These are phyloP conservation scores for Falco peregrinus DNA, from an alignment of 2,797 vertebrate species.

Conservation along the genomic window DNA sequence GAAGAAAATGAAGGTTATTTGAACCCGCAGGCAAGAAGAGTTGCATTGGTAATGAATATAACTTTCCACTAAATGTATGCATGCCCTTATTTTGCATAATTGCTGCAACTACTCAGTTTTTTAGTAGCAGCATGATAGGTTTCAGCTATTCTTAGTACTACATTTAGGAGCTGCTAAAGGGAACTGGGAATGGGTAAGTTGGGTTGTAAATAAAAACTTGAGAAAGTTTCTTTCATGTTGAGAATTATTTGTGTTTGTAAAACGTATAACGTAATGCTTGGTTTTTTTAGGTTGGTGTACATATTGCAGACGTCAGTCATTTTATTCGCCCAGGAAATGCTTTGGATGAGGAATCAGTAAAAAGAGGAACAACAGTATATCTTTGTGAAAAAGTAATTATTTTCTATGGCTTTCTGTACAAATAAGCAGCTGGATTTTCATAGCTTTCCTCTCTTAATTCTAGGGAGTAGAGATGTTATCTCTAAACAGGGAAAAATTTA, in stretches of 20 bases:
- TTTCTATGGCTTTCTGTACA: not conserved
- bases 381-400: constrained; percentile 91
- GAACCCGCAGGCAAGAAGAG: not conserved
- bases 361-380: constrained; percentile 95
- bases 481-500: not conserved
- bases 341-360: constrained; percentile 93
- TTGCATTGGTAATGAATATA: not conserved
- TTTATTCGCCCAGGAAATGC: constrained; percentile 97
- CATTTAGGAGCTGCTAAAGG: not conserved
- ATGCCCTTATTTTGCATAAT: not conserved
- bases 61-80: not conserved
- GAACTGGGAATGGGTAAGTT: not conserved
- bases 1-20: not conserved
- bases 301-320: constrained; percentile 97
- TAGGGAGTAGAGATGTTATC: not conserved
- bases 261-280: not conserved
- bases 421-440: not conserved
- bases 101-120: not conserved
- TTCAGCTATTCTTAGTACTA: not conserved
- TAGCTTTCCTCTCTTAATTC: not conserved
- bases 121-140: not conserved
- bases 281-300: constrained; percentile 88
- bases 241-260: not conserved
- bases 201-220: not conserved
- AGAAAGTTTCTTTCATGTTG: not conserved